A percentile compares a stretch with the other conserved stretches of the same genome.
Evolutionary conservation across 1,140 invertebrate species (phyloP).

Genomic region (Calephelis nemesis): DNA sequence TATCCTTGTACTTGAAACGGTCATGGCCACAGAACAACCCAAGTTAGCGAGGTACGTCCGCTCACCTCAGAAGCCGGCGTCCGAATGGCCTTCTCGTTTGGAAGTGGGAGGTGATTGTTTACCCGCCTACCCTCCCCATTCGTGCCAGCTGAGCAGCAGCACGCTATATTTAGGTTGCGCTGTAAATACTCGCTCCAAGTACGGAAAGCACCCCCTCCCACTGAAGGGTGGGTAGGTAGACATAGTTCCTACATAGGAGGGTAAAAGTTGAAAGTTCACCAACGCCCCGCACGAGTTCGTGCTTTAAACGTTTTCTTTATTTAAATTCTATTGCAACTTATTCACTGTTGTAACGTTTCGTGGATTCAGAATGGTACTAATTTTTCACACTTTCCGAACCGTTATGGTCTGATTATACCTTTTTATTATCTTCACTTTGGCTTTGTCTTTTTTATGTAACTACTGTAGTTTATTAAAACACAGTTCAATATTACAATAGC

Average conservation of each 20-base stretch:
- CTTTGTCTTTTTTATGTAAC: background rate
- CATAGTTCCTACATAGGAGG: conserved; percentile 55
- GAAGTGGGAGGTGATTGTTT: conserved; percentile 54
- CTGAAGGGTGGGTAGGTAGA: conserved; percentile 32
- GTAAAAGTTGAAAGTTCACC: conserved; percentile 77
- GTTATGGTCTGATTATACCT: conserved; percentile 7
- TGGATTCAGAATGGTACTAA: conserved; percentile 58
- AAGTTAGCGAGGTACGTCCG: conserved; percentile 52
- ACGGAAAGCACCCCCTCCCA: conserved; percentile 55
- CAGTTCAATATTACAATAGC: too few relatives aligned
- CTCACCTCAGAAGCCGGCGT: conserved; percentile 50
- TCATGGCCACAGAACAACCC: conserved; percentile 59
- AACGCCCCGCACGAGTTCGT: conserved; percentile 64
- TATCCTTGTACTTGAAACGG: conserved; percentile 55
- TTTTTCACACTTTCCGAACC: conserved; percentile 17
- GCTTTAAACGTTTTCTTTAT: conserved; percentile 74
- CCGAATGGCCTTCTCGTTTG: conserved; percentile 59
- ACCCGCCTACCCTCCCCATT: conserved; percentile 53
- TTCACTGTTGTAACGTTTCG: conserved; percentile 56
- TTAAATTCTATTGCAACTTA: conserved; percentile 74
- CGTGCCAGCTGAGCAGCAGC: conserved; percentile 74
- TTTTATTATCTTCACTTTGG: conserved; percentile 2
- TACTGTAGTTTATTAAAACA: too few relatives aligned
- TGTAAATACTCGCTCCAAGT: conserved; percentile 77
- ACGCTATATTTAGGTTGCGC: conserved; percentile 77